A percentile compares a stretch with the other conserved stretches of the same genome.
These are phyloP conservation scores for Sarotherodon lohbergeri DNA, from an alignment of 2,113 vertebrate species.

Conservation along the genomic window DNA sequence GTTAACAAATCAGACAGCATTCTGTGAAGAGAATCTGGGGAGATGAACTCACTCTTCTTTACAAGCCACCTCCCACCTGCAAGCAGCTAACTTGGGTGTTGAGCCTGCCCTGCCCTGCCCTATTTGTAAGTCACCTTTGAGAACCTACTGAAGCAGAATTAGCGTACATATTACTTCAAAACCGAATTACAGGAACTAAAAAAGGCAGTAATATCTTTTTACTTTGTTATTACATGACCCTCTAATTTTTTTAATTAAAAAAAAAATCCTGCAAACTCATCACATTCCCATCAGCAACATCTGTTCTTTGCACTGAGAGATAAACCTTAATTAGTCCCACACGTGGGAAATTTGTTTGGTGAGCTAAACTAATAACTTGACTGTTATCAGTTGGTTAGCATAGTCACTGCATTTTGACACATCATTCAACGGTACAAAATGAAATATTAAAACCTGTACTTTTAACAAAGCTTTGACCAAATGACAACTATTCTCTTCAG, in stretches of 20 bases:
- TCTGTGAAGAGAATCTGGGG: background rate
- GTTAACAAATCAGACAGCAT: background rate
- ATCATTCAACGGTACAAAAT: background rate
- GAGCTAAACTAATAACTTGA: background rate
- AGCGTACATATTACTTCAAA: background rate
- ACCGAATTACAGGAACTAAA: background rate
- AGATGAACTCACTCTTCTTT: background rate
- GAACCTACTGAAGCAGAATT: background rate
- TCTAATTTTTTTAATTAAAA: background rate
- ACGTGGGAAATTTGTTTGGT: background rate
- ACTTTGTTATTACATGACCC: background rate
- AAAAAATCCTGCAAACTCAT: background rate
- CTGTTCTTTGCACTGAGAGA: background rate
- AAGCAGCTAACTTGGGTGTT: background rate
- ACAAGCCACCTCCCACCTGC: background rate
- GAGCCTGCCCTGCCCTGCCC: fast-evolving
- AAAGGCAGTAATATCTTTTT: background rate
- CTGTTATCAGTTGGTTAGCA: background rate
- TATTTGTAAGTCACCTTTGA: background rate
- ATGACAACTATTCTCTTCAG: background rate
- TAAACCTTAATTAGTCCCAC: background rate
- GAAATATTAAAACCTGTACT: background rate
- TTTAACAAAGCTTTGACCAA: background rate
- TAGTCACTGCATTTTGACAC: background rate
- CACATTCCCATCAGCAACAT: background rate